Conservation (phyloP, 2,888 invertebrate genomes). For the Dascillus cervinus region DNA sequence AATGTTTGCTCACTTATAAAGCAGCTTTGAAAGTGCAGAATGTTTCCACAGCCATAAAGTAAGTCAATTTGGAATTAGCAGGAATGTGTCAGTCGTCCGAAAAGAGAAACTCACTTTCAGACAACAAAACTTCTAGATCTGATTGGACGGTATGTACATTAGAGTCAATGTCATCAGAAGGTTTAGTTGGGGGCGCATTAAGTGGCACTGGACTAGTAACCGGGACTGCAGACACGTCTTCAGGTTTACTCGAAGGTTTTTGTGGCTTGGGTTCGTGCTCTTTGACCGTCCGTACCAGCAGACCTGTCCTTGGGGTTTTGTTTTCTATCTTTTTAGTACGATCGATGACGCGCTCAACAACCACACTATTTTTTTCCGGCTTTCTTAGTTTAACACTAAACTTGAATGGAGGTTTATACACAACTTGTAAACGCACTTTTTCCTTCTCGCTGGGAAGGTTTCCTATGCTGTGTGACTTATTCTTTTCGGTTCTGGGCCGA, state of each 20-base stretch:
- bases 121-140: constrained; percentile 52
- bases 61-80: constrained; percentile 6
- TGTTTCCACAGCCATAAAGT: constrained; percentile 28
- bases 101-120: constrained; percentile 50
- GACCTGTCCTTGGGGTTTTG: constrained; percentile 40
- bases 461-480: constrained; percentile 58
- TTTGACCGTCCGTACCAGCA: constrained; percentile 42
- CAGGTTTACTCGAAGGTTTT: constrained; percentile 28
- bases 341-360: constrained; percentile 51
- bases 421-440: constrained; percentile 73
- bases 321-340: constrained; percentile 27
- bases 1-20: no score
- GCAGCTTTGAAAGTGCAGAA: constrained; percentile 25
- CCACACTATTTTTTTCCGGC: constrained; percentile 59
- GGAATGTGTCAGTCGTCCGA: constrained; percentile 42
- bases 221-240: constrained; percentile 15
- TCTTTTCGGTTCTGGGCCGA: constrained; percentile 47
- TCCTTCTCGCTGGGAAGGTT: constrained; percentile 54
- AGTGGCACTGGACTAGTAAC: constrained; percentile 20
- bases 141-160: constrained; percentile 55
- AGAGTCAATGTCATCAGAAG: constrained; percentile 44
- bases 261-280: constrained; percentile 21
- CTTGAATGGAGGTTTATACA: constrained; percentile 81
- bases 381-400: constrained; percentile 74
- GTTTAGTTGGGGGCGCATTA: constrained; percentile 16